Evolutionary conservation across 1,140 invertebrate genomes (phyloP), one percentile per base, ranked within the genome.

Genomic region (Pogonus chalceus): DNA sequence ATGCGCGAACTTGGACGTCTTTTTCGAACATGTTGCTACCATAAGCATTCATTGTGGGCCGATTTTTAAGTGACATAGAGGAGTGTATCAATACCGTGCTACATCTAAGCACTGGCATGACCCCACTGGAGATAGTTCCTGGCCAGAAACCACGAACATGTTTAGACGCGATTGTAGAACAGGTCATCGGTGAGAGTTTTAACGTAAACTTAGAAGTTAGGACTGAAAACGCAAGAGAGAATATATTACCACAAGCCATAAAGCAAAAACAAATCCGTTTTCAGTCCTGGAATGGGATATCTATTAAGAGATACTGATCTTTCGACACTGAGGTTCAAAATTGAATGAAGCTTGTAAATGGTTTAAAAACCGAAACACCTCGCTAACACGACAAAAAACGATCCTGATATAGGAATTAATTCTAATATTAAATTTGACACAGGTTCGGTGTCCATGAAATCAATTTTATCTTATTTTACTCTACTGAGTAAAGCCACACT

Each of bases 51-150:
- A 0, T 31, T 46, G 7, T 65, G 63, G 62, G 56, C 48, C 4
- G 10, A 31, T 43, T 58, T 10, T 21, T 67, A 7, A 14, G 21
- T 2, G 52, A 56, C 9, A 60, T 67, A 1, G 61, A 67, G 54
- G 48, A 55, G 2, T 54, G 64, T 1, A 65, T 70, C 35, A 74
- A 73, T 57, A 61, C 61, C 3, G 59, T 66, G 4, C 55, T 57
- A 12, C 69, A 73, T 56, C 39, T 54, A 14, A 63, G 58, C 10
- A 72, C 65, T 0, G 60, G 64, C 0, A 66, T 52, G 39, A 61
- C 61, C 0, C 71, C 72, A 0, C 62, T 49, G 43, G 62, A 70
- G 62, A 35, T 66, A 23, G 59, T 63, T 0, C 57, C 62, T 10
- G 61, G 64, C 2, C 60, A 67, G 37, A 50, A 48, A 1, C 66